These are phyloP conservation scores for Hippocampus zosterae DNA, from an alignment of 2,113 vertebrate species.

Conservation along the genomic window DNA sequence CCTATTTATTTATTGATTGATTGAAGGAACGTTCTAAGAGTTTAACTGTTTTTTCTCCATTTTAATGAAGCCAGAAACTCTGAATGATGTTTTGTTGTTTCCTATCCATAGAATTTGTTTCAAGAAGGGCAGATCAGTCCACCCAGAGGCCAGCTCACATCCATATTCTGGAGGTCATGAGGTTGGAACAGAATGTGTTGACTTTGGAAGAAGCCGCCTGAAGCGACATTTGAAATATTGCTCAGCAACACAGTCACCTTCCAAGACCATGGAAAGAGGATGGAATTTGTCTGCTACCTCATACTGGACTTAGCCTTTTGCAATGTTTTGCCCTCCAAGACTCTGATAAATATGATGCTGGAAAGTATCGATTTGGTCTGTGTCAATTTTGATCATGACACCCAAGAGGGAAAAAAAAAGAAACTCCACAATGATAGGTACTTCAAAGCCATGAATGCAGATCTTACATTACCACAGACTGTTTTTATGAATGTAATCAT, in stretches of 20 bases:
- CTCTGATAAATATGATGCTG: neutral
- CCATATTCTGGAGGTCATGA: slow-evolving; percentile 83
- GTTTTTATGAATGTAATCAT: neutral
- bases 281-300: neutral
- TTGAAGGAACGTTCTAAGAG: too few relatives aligned
- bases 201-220: neutral
- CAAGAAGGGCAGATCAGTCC: slow-evolving; percentile 71
- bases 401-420: neutral
- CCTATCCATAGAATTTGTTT: slow-evolving; percentile 48
- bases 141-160: slow-evolving; percentile 79
- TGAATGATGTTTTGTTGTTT: slow-evolving; percentile 5
- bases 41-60: too few relatives aligned
- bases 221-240: neutral
- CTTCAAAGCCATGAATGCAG: neutral
- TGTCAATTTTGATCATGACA: neutral
- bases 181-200: neutral
- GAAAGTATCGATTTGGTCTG: neutral
- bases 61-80: neutral
- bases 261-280: neutral
- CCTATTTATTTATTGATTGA: too few relatives aligned
- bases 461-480: neutral
- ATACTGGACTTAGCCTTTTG: neutral
- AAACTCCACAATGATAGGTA: neutral
- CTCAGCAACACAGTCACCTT: neutral
- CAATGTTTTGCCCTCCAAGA: neutral